Evolutionary conservation across 2,113 vertebrate genomes (phyloP).

Genomic region (Dromaius novaehollandiae): DNA sequence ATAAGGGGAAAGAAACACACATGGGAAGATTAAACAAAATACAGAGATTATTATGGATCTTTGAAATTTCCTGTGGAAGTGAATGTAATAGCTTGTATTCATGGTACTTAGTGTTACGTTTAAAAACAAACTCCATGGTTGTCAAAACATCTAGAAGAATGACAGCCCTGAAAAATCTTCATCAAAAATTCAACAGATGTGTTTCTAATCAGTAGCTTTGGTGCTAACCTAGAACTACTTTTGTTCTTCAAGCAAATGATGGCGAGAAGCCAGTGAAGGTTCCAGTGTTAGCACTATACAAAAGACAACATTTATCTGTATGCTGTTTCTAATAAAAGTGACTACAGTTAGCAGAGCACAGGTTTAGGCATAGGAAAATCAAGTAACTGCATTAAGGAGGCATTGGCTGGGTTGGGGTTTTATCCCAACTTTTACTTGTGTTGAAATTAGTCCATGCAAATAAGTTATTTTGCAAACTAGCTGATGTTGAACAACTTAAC

Average conservation of each 20-base stretch:
- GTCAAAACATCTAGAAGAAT: not conserved
- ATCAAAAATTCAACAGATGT: not conserved
- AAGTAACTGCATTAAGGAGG: not conserved
- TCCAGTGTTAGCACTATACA: not conserved
- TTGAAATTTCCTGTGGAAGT: not conserved
- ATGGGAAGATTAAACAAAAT: not conserved
- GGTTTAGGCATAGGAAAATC: not conserved
- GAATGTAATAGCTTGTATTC: not conserved
- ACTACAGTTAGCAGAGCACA: not conserved
- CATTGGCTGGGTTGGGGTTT: not conserved
- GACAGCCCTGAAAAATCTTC: not conserved
- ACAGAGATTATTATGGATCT: not conserved
- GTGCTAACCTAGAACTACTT: not conserved
- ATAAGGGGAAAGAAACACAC: not conserved
- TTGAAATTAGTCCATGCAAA: not conserved
- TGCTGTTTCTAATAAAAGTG: not conserved
- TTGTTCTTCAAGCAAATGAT: not conserved
- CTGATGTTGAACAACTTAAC: not conserved
- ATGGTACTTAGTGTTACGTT: rapidly evolving
- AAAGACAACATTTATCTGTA: not conserved
- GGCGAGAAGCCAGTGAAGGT: not conserved
- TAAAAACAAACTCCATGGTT: not conserved
- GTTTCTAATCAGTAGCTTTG: not conserved
- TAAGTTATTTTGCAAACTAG: not conserved
- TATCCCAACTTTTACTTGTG: not conserved